Base-by-base conservation (phyloP, 2,797 vertebrate species). In the Gallirallus australis region DNA sequence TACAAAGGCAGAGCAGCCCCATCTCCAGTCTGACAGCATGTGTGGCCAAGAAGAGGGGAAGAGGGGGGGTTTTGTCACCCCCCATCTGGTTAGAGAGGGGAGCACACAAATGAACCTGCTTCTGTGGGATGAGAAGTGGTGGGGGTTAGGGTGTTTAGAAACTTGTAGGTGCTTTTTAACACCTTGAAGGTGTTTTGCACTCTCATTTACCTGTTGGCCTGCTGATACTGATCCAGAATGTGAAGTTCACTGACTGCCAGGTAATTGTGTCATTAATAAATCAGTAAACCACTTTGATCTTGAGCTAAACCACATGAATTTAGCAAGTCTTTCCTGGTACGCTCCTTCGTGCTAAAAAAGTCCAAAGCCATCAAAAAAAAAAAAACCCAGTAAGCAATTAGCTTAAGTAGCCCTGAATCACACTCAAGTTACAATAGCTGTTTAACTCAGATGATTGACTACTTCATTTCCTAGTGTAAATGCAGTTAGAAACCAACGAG, bases 201-300 rank as follows among this genome's bases (percentile, higher is more conserved):
- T 63, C 42, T 66, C 30, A 7, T 84, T 93, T 89, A 42, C 88
- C 64, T 93, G 57, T 37, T 52, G 23, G 69, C 20, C 37, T 45
- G 60, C 27, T 81, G 72, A 53, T 93, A 96, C 64, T 39, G 77
- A 94, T 90, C 76, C 57, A 73, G 64, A 57, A 81, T 6, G 54
- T 69, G 56, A 89, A 82, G 92, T 82, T 89, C 81, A 86, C 45
- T 40, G 71, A 59, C 7, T 76, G 33, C 20, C 3, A 4, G 31
- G 71, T 94, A 93, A 94, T 94, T 91, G 71, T 2, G 73, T 82
- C 85, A 81, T 90, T 92, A 92, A 92, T 84, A 92, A 93, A 93
- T 86, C 86, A 79, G 35, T 94, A 96, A 82, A 85, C 15, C 52
- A 75, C 59, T 95, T 90, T 54, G 59, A 90, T 86, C 37, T 63